Evolutionary conservation across 64 coral and sea anemone genomes (phyloP).

Genomic region (Pachyseris speciosa): DNA sequence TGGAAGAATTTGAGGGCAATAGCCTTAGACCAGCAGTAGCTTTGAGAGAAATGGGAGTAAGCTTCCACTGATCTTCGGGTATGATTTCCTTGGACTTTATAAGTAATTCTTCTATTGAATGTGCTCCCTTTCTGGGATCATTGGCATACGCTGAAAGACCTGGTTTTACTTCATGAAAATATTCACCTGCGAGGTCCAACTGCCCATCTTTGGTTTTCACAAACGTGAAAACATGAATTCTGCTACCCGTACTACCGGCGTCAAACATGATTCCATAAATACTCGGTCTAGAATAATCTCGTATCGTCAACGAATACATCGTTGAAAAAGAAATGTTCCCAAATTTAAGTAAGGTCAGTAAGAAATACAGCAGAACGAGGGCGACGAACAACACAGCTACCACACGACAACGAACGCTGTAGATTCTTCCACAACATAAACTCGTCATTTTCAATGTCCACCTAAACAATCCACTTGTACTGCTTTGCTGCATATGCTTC

Average conservation of each 20-base stretch:
- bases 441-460: neutral
- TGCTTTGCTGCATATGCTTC: neutral
- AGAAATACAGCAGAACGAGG: neutral
- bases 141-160: slow-evolving; percentile 86
- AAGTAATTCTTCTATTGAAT: slow-evolving; percentile 71
- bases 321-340: neutral
- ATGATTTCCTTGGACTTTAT: slow-evolving; percentile 80
- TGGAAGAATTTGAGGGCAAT: slow-evolving; percentile 68
- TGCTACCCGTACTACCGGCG: slow-evolving; percentile 95
- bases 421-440: neutral
- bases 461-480: neutral
- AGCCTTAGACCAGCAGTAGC: slow-evolving; percentile 94
- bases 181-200: slow-evolving; percentile 65
- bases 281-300: neutral
- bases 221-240: slow-evolving; percentile 93
- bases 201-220: slow-evolving; percentile 54
- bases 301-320: neutral
- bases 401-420: slow-evolving; percentile 1
- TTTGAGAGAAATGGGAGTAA: slow-evolving; percentile 88
- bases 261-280: slow-evolving; percentile 93
- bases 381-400: neutral
- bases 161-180: slow-evolving; percentile 89
- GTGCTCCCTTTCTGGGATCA: slow-evolving; percentile 80
- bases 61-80: slow-evolving; percentile 62
- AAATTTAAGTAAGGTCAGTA: neutral